phyloP scores from a whole-genome alignment of 92 coral and sea anemone genomes.

The Chrysogorgia sp. region DNA sequence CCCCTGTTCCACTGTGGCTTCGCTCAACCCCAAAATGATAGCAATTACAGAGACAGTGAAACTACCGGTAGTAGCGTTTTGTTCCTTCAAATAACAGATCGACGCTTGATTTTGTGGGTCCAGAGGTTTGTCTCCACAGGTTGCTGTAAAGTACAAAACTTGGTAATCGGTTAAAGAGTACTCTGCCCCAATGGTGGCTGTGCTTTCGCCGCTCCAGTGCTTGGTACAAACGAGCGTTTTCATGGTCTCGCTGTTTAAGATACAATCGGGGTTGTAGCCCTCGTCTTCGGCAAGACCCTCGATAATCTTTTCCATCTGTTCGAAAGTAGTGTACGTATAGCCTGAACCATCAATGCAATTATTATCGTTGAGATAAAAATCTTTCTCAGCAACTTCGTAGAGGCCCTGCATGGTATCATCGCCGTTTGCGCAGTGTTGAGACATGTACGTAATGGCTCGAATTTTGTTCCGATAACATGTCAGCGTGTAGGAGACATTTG shows the following conservation, averaged over 20 bases:
- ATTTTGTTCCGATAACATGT: conserved; percentile 17
- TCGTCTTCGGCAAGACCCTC: conserved; percentile 2
- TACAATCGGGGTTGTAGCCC: conserved; percentile 5
- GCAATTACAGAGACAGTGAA: too few relatives aligned
- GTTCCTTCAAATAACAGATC: neutral
- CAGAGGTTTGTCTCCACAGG: conserved; percentile 14
- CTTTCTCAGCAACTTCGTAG: neutral
- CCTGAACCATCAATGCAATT: conserved; percentile 6
- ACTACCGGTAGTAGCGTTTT: neutral
- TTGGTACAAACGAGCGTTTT: neutral
- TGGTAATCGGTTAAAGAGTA: neutral
- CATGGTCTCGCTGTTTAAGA: conserved; percentile 14
- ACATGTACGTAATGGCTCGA: conserved; percentile 8
- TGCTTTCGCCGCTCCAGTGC: neutral
- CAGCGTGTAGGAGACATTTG: conserved; percentile 5
- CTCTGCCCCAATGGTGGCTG: neutral
- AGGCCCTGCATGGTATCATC: neutral
- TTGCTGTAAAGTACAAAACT: neutral
- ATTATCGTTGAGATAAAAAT: conserved; percentile 1
- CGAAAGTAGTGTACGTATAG: conserved; percentile 4
- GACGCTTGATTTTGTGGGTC: neutral
- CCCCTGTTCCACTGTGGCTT: too few relatives aligned
- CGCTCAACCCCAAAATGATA: too few relatives aligned
- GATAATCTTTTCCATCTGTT: conserved; percentile 10
- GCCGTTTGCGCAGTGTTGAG: neutral